Conservation (phyloP, 2,888 invertebrate species). For the Dryomyza anilis region DNA sequence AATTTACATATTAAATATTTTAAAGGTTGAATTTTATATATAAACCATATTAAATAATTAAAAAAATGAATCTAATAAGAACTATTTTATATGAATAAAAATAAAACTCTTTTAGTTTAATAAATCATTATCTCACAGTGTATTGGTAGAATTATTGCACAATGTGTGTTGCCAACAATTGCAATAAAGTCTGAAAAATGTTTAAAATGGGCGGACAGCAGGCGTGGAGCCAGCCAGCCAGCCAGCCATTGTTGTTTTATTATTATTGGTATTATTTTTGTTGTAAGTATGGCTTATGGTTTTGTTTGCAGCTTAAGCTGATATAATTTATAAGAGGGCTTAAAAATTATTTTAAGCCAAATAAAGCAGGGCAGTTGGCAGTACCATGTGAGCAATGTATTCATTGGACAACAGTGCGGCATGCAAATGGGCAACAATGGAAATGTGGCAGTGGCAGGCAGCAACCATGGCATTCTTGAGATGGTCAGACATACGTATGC, state of each 20-base stretch:
- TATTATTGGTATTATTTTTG: neutral
- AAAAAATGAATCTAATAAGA: too few relatives aligned
- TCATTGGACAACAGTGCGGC: neutral
- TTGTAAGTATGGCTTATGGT: neutral
- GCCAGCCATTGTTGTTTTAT: slow-evolving; percentile 5
- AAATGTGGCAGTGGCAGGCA: neutral
- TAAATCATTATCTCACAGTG: too few relatives aligned
- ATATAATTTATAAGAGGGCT: slow-evolving; percentile 13
- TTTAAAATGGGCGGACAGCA: neutral
- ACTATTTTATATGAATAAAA: too few relatives aligned
- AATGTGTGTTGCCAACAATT: slow-evolving; percentile 15
- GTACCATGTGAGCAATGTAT: too few relatives aligned
- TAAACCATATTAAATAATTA: too few relatives aligned
- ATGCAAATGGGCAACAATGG: neutral
- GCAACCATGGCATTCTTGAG: neutral
- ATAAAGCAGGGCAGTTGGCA: neutral
- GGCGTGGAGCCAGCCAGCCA: neutral
- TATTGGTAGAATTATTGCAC: slow-evolving; percentile 5
- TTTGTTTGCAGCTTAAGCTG: slow-evolving; percentile 15
- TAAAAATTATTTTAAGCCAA: slow-evolving; percentile 13
- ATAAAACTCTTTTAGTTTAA: too few relatives aligned
- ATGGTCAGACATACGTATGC: too few relatives aligned
- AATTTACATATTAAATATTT: too few relatives aligned
- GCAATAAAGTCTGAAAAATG: slow-evolving; percentile 7
- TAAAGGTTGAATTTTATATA: too few relatives aligned